Conservation (phyloP, 2,888 invertebrate genomes). For the Pantelozetes paolii region DNA sequence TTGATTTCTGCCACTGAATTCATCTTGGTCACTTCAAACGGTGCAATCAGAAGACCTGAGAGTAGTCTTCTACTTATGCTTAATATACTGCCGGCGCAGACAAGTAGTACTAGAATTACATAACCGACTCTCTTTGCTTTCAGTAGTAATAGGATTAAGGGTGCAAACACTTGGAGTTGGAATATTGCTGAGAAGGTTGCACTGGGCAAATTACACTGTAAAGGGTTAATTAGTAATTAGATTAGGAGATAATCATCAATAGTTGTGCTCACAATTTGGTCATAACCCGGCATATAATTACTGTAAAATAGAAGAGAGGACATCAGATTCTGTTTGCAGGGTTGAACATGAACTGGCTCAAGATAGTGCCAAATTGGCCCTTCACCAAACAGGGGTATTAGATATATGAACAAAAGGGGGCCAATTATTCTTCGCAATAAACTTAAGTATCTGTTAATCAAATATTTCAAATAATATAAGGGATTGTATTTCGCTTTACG, state of each 20-base stretch:
- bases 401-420: conserved; percentile 36
- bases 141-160: conserved; percentile 23
- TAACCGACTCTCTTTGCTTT: neutral
- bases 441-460: conserved; percentile 35
- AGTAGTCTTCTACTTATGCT: conserved; percentile 19
- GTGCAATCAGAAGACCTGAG: conserved; percentile 12
- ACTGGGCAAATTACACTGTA: conserved; percentile 35
- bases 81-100: neutral
- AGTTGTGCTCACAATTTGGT: conserved; percentile 30
- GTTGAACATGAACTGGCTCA: conserved; percentile 30
- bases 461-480: conserved; percentile 18
- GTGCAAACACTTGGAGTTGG: conserved; percentile 29
- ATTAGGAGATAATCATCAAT: neutral
- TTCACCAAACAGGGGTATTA: conserved; percentile 35
- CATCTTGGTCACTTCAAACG: conserved; percentile 32
- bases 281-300: conserved; percentile 10
- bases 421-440: conserved; percentile 31
- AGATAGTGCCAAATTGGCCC: conserved; percentile 41
- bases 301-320: conserved; percentile 26
- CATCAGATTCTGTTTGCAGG: conserved; percentile 35
- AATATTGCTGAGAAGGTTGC: conserved; percentile 34
- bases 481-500: conserved; percentile 10
- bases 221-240: neutral
- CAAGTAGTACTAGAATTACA: neutral
- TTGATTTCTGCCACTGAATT: conserved; percentile 23